Evolutionary conservation across 1,140 invertebrate genomes (phyloP), one percentile per base, ranked within the genome.

Genomic region (Drosophila rhopaloa): DNA sequence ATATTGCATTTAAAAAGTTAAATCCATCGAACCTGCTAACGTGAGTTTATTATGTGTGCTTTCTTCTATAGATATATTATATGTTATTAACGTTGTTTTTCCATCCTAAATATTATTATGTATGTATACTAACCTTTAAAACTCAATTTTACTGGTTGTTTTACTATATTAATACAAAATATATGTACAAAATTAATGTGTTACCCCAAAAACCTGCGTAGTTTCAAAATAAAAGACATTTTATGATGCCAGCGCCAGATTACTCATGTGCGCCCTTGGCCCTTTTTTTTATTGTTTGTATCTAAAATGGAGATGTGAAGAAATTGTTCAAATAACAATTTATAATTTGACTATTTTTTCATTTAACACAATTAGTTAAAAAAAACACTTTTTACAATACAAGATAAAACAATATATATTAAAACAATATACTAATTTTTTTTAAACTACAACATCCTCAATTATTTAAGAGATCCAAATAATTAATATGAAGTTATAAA

Each of bases 241-340:
- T 62, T 59, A 41, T 32, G 27, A 59, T 19, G 5, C n/a, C 32
- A 43, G 38, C 13, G 6, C 27, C 14, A 60, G 11, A 68, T 53
- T 68, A 66, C 61, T 68, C 47, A 68, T 68, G 61, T 14, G 47
- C 65, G 65, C 65, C 65, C 65, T 68, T 68, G 65, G 65, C 65
- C 65, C 47, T 66, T 53, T 68, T 61, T 67, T 38, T 6, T 50
- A 53, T 66, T 66, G 60, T 66, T 68, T 68, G 60, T 68, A 66
- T 68, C 65, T 66, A 14, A 54, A 66, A 68, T 54, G 16, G 47
- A 46, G 38, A 68, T 44, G 60, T 51, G 46, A 29, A 10, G 14
- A 37, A 63, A 60, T 37, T n/a, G 24, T 29, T 24, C 43, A 46
- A 32, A 48, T 38, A 48, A 66, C 11, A 19, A 24, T 46, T 46